Conservation (phyloP, 2,888 invertebrate genomes). For the Temnothorax unifasciatus region DNA sequence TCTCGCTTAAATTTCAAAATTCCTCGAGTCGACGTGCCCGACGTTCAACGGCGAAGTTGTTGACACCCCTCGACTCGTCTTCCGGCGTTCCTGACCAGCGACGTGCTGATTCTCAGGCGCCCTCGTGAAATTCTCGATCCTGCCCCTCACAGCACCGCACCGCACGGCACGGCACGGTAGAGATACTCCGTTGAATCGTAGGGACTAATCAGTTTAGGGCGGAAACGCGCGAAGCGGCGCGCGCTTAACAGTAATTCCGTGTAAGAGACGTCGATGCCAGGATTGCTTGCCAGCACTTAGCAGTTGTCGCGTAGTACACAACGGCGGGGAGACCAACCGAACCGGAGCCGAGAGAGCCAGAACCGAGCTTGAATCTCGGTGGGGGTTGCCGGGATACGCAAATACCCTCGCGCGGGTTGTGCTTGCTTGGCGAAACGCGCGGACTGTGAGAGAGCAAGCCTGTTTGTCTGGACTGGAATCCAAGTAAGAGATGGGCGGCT, state of each 20-base stretch:
- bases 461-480: constrained; percentile 80
- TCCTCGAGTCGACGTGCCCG: constrained; percentile 2
- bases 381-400: constrained; percentile 68
- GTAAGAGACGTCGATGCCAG: constrained; percentile 81
- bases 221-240: constrained; percentile 66
- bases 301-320: constrained; percentile 71
- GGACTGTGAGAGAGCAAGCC: constrained; percentile 76
- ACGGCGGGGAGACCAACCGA: constrained; percentile 38
- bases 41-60: constrained; percentile 1
- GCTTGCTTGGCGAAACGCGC: constrained; percentile 64
- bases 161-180: background rate
- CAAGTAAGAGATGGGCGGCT: constrained; percentile 69
- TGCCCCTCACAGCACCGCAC: background rate
- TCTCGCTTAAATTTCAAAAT: constrained; percentile 32
- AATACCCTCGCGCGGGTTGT: constrained; percentile 67
- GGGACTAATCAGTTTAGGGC: constrained; percentile 76
- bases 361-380: constrained; percentile 37
- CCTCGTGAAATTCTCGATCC: constrained; percentile 50
- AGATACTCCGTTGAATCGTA: constrained; percentile 41
- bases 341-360: constrained; percentile 26
- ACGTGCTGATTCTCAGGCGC: background rate
- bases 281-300: constrained; percentile 78
- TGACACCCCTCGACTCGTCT: constrained; percentile 49
- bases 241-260: constrained; percentile 81
- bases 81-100: constrained; percentile 34